Evolutionary conservation across 35 echinoderm and acorn worm species (phyloP).

Genomic region (Apostichopus japonicus): DNA sequence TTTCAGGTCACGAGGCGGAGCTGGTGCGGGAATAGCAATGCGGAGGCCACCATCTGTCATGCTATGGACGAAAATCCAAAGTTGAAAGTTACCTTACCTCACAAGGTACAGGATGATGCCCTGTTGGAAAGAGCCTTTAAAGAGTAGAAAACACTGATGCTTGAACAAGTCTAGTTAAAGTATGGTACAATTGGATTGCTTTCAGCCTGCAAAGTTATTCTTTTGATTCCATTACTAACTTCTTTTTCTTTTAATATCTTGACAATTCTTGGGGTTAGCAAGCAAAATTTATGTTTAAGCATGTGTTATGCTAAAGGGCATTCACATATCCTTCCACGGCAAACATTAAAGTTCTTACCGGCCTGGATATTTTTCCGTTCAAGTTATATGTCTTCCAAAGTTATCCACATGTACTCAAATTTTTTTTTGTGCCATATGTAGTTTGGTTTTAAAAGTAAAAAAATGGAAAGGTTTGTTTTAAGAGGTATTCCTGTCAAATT

Average conservation of each 20-base stretch:
- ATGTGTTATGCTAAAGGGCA: too few relatives aligned
- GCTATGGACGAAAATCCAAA: slow-evolving; percentile 93
- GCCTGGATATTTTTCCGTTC: too few relatives aligned
- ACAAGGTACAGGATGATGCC: slow-evolving; percentile 73
- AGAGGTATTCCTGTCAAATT: too few relatives aligned
- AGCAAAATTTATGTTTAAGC: too few relatives aligned
- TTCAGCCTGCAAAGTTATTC: background rate
- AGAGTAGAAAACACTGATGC: slow-evolving; percentile 31
- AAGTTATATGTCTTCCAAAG: too few relatives aligned
- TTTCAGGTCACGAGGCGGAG: slow-evolving; percentile 80
- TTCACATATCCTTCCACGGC: too few relatives aligned
- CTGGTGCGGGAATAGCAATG: slow-evolving; percentile 89
- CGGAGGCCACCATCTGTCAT: slow-evolving; percentile 84
- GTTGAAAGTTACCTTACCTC: slow-evolving; percentile 90
- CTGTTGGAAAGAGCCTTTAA: slow-evolving; percentile 78
- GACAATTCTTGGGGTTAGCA: too few relatives aligned
- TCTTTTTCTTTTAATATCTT: background rate
- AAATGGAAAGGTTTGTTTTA: too few relatives aligned
- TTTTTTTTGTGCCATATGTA: too few relatives aligned
- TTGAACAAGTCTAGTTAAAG: background rate
- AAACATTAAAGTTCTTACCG: too few relatives aligned
- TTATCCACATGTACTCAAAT: too few relatives aligned
- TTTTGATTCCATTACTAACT: background rate
- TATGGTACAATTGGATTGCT: background rate
- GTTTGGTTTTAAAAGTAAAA: too few relatives aligned